Base-by-base conservation (phyloP, 2,797 vertebrate species). In the Pelodytes ibericus region DNA sequence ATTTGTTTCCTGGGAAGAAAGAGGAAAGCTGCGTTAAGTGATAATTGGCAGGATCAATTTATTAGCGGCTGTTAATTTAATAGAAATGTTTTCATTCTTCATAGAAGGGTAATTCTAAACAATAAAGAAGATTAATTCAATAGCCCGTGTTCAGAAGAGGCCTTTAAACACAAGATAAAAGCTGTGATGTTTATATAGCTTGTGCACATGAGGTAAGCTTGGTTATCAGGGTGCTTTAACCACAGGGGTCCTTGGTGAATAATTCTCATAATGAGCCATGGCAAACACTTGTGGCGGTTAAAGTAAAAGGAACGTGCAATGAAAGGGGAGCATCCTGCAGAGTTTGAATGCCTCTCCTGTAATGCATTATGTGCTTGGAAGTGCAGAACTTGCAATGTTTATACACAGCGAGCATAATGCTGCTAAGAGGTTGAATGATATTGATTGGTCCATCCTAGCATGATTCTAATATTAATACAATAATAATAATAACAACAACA, bases 21-120 rank as follows among this genome's bases (percentile, higher is more conserved):
- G 53, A 29, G 66, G 63, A 74, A 26, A 39, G 33, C 25, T 77
- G 18, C 15, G 68, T 85, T 81, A 72, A 25, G 30, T 81, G 53
- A 75, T 73, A 69, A 27, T 9, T 82, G 71, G 16, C 30, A 79
- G 13, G 24, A 18, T 31, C 69, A 47, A 29, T 63, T 69, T 74
- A 7, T 26, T 75, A 61, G 39, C 31, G 26, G 8, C 36, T 77
- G 57, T 64, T 57, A 15, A 53, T 60, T 69, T 69, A 62, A 68
- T 68, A 53, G 24, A 20, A 39, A 69, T 69, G 44, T 62, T 61
- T 69, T 75, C 24, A 75, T 62, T 62, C 39, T 41, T 29, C 56
- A 24, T 62, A 63, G 25, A 33, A 47, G 74, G 41, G 65, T 20
- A 61, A 36, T 51, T 68, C 24, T 51, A 22, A 39, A 39, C 62